Conservation (phyloP, 1,140 invertebrate genomes). For the Muscidifurax raptorellus region DNA sequence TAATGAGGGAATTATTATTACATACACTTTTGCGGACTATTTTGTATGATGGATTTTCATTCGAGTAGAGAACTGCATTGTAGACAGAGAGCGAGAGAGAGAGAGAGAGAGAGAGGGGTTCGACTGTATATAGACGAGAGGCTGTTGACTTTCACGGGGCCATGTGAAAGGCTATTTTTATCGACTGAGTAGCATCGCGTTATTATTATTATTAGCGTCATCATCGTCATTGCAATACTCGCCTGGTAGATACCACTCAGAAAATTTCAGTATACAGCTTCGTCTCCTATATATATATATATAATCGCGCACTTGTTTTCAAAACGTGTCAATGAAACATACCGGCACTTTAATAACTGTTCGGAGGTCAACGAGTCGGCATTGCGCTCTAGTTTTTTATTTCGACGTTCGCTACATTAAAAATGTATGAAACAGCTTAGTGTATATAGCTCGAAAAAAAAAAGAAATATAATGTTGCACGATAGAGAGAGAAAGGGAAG, state of each 20-base stretch:
- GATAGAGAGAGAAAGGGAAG: not conserved
- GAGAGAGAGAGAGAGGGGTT: not conserved
- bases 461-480: not conserved
- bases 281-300: too few species aligned
- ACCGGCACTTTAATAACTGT: not conserved
- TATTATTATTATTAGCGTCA: constrained; percentile 3
- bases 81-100: not conserved
- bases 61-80: not conserved
- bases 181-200: not conserved
- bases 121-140: not conserved
- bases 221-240: not conserved
- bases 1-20: not conserved
- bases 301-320: too few species aligned
- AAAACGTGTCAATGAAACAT: not conserved
- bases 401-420: not conserved
- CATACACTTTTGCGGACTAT: not conserved
- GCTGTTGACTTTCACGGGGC: not conserved
- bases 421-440: not conserved
- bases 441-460: not conserved
- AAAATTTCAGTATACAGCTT: too few species aligned
- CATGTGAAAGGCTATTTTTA: constrained; percentile 14
- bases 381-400: not conserved
- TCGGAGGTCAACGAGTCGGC: not conserved
- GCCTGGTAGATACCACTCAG: not conserved
- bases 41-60: too few species aligned